Conservation (phyloP, 2,113 vertebrate genomes). For the Etia nguti region DNA sequence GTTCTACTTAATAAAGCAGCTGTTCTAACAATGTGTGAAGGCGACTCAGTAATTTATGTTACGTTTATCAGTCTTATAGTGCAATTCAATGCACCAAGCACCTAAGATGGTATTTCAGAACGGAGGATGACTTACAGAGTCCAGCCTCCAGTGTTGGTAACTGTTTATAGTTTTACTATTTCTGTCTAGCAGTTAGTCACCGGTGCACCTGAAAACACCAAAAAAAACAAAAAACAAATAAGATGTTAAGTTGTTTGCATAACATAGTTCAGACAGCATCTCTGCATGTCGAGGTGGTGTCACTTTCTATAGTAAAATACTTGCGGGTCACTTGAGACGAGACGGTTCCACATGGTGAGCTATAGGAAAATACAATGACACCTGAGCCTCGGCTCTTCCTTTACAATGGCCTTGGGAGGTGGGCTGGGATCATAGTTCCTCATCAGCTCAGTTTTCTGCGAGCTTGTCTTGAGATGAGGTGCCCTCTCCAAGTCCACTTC, state of each 20-base stretch:
- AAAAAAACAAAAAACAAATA: background rate
- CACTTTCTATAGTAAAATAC: conserved; percentile 52
- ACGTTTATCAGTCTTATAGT: background rate
- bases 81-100: background rate
- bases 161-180: background rate
- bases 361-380: conserved; percentile 66
- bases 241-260: background rate
- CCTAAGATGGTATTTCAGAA: background rate
- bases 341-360: conserved; percentile 35
- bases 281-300: conserved; percentile 9
- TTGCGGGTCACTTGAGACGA: conserved; percentile 57
- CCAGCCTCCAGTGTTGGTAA: background rate
- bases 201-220: background rate
- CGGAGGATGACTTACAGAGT: background rate
- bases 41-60: background rate
- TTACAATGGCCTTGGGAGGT: conserved; percentile 63
- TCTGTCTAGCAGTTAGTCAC: background rate
- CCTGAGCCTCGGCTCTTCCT: conserved; percentile 48
- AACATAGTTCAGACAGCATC: background rate
- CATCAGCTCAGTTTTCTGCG: conserved; percentile 43
- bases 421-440: conserved; percentile 9
- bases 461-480: conserved; percentile 41
- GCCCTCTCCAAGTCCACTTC: conserved; percentile 14
- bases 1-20: conserved; percentile 14
- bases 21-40: conserved; percentile 1